Conservation (phyloP, 2,888 invertebrate genomes). For the Brachylomia viminalis region DNA sequence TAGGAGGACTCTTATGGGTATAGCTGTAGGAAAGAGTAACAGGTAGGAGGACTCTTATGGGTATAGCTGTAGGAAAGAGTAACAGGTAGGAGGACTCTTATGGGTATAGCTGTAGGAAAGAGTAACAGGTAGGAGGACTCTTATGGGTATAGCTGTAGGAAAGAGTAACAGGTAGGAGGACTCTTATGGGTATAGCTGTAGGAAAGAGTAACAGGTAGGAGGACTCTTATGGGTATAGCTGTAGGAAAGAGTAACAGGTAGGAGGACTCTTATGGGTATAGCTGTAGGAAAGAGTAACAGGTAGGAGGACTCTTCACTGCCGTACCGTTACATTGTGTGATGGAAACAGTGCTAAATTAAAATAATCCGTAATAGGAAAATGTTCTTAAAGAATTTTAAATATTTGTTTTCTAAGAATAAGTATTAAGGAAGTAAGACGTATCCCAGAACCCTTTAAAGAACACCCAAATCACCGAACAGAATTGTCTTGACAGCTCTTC, state of each 20-base stretch:
- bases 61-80: too few species aligned
- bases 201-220: too few species aligned
- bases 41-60: too few species aligned
- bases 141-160: background rate
- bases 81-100: too few species aligned
- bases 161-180: too few species aligned
- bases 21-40: too few species aligned
- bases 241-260: too few species aligned
- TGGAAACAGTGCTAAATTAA: background rate
- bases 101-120: background rate
- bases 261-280: background rate
- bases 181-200: background rate
- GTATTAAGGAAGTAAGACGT: background rate
- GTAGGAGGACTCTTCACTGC: too few species aligned
- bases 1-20: background rate
- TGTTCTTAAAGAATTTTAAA: background rate
- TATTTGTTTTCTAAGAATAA: background rate
- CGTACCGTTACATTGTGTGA: background rate
- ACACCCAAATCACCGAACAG: background rate
- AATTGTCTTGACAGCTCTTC: background rate
- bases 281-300: too few species aligned
- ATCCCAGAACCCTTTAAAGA: constrained; percentile 2
- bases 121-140: too few species aligned
- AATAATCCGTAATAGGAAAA: background rate
- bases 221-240: background rate